Evolutionary conservation across 2,888 invertebrate species (phyloP).

Genomic region (Limnephilus auricula): DNA sequence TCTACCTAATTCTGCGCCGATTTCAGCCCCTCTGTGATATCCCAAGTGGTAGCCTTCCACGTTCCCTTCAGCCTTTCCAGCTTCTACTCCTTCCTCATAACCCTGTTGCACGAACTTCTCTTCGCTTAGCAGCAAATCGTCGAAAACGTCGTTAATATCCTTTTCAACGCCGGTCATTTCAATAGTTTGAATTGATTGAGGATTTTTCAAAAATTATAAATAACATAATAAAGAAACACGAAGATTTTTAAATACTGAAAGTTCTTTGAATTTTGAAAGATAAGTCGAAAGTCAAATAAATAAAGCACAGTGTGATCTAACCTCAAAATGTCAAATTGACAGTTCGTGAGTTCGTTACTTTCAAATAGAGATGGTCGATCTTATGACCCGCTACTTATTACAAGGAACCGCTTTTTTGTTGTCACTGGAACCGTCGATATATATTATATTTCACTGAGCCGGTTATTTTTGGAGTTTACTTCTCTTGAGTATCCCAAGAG

Average conservation of each 20-base stretch:
- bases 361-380: neutral
- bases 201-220: neutral
- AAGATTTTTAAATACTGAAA: neutral
- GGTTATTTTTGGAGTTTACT: too few relatives aligned
- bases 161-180: conserved; percentile 69
- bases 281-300: too few relatives aligned
- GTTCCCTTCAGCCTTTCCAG: conserved; percentile 81
- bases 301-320: neutral
- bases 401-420: neutral
- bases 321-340: conserved; percentile 20
- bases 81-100: conserved; percentile 83
- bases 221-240: neutral
- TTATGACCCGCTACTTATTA: neutral
- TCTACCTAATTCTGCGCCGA: conserved; percentile 83
- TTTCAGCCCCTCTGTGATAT: conserved; percentile 85
- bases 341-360: neutral
- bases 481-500: too few relatives aligned
- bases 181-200: neutral
- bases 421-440: neutral
- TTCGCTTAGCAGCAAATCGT: conserved; percentile 84
- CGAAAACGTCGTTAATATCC: conserved; percentile 87
- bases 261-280: neutral
- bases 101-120: conserved; percentile 80
- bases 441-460: too few relatives aligned
- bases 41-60: conserved; percentile 86